A percentile compares a stretch with the other conserved stretches of the same genome.
Conservation (phyloP, 2,113 vertebrate species). For the Corythornis vintsioides region DNA sequence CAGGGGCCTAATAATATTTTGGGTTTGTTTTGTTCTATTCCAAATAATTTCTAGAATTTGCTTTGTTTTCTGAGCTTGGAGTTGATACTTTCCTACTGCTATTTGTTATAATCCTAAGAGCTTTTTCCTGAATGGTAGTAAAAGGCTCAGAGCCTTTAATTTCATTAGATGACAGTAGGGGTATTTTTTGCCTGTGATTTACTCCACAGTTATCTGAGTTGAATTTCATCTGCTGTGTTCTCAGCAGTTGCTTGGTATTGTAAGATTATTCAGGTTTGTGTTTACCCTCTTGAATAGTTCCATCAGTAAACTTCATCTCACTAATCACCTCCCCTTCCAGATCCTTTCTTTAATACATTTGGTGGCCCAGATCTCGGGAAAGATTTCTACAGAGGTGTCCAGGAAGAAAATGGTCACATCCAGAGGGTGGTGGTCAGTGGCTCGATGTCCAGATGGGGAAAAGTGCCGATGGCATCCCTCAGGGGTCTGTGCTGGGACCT, state of each 20-base stretch:
- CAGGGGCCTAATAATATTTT: not conserved
- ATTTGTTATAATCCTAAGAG: conserved; percentile 9
- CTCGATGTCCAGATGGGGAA: too few relatives aligned
- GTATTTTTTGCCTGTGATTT: conserved; percentile 52
- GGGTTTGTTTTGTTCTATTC: not conserved
- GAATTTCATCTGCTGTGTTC: not conserved
- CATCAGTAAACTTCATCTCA: not conserved
- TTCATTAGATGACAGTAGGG: not conserved
- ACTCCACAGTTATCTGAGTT: not conserved
- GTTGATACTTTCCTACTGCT: conserved; percentile 1
- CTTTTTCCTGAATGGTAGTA: conserved; percentile 1
- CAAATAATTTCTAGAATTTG: not conserved
- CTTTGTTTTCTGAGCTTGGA: conserved; percentile 35
- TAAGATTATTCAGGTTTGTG: not conserved
- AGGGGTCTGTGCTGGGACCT: too few relatives aligned
- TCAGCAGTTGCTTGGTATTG: not conserved
- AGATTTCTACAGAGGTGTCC: not conserved
- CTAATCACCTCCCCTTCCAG: not conserved
- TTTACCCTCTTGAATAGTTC: not conserved
- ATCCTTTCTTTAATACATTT: not conserved
- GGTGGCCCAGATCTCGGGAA: not conserved
- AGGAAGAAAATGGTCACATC: not conserved
- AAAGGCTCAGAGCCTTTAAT: conserved; percentile 23
- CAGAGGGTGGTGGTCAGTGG: too few relatives aligned
- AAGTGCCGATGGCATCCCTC: too few relatives aligned